phyloP scores from a whole-genome alignment of 2,113 vertebrate species.

The Pipa parva region DNA sequence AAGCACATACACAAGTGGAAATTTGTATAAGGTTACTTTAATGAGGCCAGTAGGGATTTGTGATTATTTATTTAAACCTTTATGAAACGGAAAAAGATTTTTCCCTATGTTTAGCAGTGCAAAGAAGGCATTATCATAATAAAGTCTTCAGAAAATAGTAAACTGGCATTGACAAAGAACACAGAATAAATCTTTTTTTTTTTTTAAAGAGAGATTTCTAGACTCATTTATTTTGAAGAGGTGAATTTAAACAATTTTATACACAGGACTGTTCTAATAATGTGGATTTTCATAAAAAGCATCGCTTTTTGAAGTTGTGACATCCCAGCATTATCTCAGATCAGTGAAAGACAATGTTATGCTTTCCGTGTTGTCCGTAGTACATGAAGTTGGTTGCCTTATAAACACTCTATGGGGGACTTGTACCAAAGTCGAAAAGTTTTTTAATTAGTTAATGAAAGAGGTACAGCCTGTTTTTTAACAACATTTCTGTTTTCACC shows the following conservation, averaged over 20 bases:
- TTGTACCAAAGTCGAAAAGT: too few species aligned
- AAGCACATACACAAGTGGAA: conserved; percentile 55
- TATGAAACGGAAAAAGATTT: conserved; percentile 55
- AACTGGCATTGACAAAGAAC: conserved; percentile 24
- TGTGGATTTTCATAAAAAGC: conserved; percentile 10
- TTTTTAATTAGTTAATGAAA: too few species aligned
- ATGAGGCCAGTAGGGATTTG: conserved; percentile 60
- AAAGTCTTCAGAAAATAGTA: conserved; percentile 35
- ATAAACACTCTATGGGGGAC: not conserved
- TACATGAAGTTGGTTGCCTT: conserved; percentile 8
- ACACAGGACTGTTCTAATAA: conserved; percentile 1
- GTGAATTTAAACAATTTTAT: not conserved
- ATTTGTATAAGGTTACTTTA: conserved; percentile 62
- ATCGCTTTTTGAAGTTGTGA: too few species aligned
- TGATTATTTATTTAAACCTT: conserved; percentile 59
- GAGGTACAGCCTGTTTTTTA: too few species aligned
- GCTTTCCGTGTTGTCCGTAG: conserved; percentile 3
- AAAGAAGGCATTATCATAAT: conserved; percentile 49
- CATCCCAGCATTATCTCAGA: conserved; percentile 16
- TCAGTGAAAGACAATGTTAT: conserved; percentile 18
- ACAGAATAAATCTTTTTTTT: conserved; percentile 32
- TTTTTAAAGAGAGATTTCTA: not conserved
- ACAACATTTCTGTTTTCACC: too few species aligned
- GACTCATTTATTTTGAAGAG: conserved; percentile 12
- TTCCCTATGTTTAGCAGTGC: conserved; percentile 51